These are phyloP conservation scores for Heliconius himera DNA, from an alignment of 1,140 invertebrate genomes.

Conservation along the genomic window DNA sequence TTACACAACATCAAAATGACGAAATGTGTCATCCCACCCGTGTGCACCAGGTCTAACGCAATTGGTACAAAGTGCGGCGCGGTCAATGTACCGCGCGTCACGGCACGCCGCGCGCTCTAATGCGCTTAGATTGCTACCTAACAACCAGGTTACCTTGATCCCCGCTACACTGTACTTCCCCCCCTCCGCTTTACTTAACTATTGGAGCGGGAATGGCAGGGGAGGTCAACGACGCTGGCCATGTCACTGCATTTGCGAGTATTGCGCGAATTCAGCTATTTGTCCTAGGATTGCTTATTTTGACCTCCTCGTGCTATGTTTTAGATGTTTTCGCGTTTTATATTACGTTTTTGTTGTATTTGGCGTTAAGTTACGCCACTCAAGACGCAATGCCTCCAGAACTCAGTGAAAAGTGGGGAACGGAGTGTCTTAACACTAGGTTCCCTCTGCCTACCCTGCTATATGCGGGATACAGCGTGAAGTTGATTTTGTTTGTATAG, in stretches of 20 bases:
- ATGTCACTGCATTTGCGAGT: constrained; percentile 52
- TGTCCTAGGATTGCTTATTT: constrained; percentile 44
- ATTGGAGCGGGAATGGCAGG: constrained; percentile 14
- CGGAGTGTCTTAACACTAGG: too few species aligned
- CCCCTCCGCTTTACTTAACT: constrained; percentile 20
- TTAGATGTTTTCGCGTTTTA: neutral
- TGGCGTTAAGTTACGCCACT: too few species aligned
- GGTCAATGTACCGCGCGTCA: constrained; percentile 72
- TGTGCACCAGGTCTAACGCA: constrained; percentile 28
- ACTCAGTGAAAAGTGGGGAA: too few species aligned
- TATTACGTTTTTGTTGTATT: neutral
- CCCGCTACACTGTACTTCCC: constrained; percentile 1
- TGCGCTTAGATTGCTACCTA: constrained; percentile 74
- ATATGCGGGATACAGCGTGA: too few species aligned
- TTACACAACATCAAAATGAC: neutral
- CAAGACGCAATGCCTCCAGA: too few species aligned
- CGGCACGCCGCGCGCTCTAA: constrained; percentile 69
- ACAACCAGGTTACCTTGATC: constrained; percentile 52
- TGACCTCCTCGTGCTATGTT: constrained; percentile 7
- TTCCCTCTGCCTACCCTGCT: too few species aligned
- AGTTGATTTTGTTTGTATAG: neutral
- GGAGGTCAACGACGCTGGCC: constrained; percentile 28
- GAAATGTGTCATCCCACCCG: neutral
- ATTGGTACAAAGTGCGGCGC: constrained; percentile 67
- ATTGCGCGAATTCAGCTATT: constrained; percentile 68